Evolutionary conservation across 2,113 vertebrate genomes (phyloP).

Genomic region (Cyphomyrus discorhynchus): DNA sequence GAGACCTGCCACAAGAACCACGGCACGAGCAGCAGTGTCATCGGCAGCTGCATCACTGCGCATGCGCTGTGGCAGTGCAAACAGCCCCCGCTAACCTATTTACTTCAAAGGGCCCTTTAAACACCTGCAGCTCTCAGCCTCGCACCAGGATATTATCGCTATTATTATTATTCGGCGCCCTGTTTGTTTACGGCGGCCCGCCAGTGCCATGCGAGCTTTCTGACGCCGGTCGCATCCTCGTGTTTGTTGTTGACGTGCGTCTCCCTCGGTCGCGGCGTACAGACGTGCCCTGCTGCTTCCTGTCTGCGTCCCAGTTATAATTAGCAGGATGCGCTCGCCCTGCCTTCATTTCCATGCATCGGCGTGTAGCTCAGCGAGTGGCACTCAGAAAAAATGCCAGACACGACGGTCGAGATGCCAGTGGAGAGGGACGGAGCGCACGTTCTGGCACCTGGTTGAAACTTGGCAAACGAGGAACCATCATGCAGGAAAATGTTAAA

Average conservation of each 20-base stretch:
- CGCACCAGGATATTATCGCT: slow-evolving; percentile 1
- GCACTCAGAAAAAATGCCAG: background rate
- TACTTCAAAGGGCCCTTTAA: background rate
- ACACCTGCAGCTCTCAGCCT: slow-evolving; percentile 4
- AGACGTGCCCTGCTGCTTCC: slow-evolving; percentile 32
- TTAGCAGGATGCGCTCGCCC: slow-evolving; percentile 29
- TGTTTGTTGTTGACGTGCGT: slow-evolving; percentile 36
- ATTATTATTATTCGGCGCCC: slow-evolving; percentile 11
- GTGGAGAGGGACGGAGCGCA: background rate
- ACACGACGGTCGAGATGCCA: background rate
- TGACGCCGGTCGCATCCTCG: slow-evolving; percentile 19
- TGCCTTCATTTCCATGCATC: slow-evolving; percentile 28
- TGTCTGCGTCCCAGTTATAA: slow-evolving; percentile 36
- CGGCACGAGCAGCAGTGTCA: background rate
- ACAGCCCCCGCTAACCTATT: background rate
- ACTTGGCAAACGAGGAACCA: background rate
- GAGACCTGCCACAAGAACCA: background rate
- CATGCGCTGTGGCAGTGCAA: background rate
- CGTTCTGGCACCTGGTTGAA: background rate
- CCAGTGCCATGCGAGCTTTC: slow-evolving; percentile 14
- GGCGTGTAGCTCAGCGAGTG: background rate
- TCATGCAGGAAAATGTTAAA: background rate
- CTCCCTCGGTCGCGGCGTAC: slow-evolving; percentile 24
- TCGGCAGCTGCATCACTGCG: background rate
- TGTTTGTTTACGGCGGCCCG: slow-evolving; percentile 20